These are phyloP conservation scores for Catamblyrhynchus diadema DNA, from an alignment of 2,797 vertebrate species.

Conservation along the genomic window DNA sequence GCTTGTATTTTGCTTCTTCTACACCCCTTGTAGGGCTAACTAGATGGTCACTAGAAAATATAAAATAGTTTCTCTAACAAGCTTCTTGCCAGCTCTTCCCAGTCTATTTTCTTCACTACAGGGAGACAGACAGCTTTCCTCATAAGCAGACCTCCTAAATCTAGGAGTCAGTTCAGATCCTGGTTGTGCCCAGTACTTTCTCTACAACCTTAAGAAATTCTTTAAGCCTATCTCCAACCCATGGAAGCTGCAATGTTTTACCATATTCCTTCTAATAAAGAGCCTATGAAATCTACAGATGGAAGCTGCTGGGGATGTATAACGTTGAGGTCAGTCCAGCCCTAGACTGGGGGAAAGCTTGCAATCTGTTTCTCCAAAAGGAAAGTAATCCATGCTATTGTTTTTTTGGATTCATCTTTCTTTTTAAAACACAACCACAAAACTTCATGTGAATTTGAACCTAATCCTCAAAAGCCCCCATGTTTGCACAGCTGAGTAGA, in stretches of 20 bases:
- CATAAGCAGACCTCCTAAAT: neutral
- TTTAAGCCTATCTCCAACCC: neutral
- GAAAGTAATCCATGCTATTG: conserved; percentile 33
- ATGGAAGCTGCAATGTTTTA: neutral
- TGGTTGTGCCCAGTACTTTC: neutral
- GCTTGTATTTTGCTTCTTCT: neutral
- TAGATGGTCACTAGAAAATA: neutral
- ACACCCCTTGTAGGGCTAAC: neutral
- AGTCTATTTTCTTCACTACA: neutral
- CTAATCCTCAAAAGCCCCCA: conserved; percentile 2
- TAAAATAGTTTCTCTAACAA: neutral
- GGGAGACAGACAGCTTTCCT: neutral
- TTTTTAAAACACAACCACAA: conserved; percentile 12
- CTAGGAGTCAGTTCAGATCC: neutral
- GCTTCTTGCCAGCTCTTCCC: neutral
- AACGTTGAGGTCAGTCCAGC: neutral
- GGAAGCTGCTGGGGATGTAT: neutral
- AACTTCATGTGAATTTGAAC: conserved; percentile 38
- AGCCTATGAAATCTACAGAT: neutral
- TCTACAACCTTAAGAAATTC: neutral
- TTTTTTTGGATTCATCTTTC: conserved; percentile 28
- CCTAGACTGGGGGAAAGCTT: neutral
- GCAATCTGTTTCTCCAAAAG: neutral
- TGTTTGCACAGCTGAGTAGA: conserved; percentile 51
- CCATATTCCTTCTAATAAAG: neutral